Evolutionary conservation across 2,888 invertebrate species (phyloP), one percentile per base, ranked within the genome.

Genomic region (Chymomyza amoena): DNA sequence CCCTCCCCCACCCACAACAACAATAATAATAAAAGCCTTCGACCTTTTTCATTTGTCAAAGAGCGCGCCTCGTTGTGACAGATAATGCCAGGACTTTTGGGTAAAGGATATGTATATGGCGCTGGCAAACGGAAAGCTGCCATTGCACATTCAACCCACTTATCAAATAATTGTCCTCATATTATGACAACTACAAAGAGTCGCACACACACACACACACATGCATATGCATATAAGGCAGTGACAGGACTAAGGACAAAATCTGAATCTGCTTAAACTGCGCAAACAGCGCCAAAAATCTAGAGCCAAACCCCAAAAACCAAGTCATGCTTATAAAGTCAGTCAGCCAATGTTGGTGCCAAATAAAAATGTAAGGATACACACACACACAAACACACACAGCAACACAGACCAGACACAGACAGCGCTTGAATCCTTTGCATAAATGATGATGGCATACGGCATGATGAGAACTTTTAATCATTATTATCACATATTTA

Each of bases 401-500:
- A 59, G 50, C n/a, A 16, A 50, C 56, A 25, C 4, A 20, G 13
- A 36, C 13, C 28, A 68, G 2, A 67, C 52, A 52, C 51, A 68
- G 16, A 13, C 65, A 61, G 13, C 6, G 39, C 39, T 18, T 32
- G 73, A 83, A 87, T 77, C 84, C 84, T 89, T 86, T 89, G 84
- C 81, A 88, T 88, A 87, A 88, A 85, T 86, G 88, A 88, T 88
- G 87, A 84, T 84, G 85, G 81, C 77, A 32, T 9, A 63, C 75
- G 73, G 81, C 87, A 83, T 84, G 86, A 84, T 87, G 86, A 83
- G 87, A 79, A 88, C 79, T 85, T 87, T 85, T 86, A 89, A 89
- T 89, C 89, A 89, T 90, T 90, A 89, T 90, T 89, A 89, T 89
- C 90, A 89, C 90, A 89, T 89, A 90, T 89, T 89, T 90, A 87